These are phyloP conservation scores for Numenius phaeopus DNA, from an alignment of 2,797 vertebrate species.

Conservation along the genomic window DNA sequence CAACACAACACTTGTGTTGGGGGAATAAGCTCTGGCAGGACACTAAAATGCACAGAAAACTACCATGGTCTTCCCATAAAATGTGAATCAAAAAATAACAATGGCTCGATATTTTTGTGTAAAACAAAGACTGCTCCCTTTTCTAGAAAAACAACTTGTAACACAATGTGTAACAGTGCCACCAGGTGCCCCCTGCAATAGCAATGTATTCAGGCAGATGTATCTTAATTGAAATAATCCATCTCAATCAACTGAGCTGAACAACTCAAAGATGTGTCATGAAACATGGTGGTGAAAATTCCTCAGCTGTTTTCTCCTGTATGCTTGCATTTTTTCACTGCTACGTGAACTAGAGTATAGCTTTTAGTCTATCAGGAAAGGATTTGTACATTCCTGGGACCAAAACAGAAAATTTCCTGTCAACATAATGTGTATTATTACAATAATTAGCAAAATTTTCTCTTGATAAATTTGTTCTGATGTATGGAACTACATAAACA, in stretches of 20 bases:
- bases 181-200: neutral
- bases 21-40: neutral
- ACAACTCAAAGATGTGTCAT: neutral
- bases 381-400: neutral
- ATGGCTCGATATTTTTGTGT: neutral
- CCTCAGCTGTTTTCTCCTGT: neutral
- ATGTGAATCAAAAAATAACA: neutral
- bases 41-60: neutral
- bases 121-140: neutral
- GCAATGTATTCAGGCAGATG: neutral
- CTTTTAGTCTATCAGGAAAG: neutral
- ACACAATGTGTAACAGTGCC: neutral
- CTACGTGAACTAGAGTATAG: neutral
- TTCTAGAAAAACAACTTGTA: neutral
- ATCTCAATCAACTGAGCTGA: conserved; percentile 3
- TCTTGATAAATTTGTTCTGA: neutral
- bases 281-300: neutral
- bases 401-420: neutral
- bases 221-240: conserved; percentile 33
- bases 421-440: neutral
- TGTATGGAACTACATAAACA: neutral
- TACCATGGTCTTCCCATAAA: neutral
- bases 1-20: neutral
- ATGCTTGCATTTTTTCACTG: neutral
- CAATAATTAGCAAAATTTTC: neutral